Conservation (phyloP, 2,888 invertebrate genomes). For the Pardosa pseudoannulata region DNA sequence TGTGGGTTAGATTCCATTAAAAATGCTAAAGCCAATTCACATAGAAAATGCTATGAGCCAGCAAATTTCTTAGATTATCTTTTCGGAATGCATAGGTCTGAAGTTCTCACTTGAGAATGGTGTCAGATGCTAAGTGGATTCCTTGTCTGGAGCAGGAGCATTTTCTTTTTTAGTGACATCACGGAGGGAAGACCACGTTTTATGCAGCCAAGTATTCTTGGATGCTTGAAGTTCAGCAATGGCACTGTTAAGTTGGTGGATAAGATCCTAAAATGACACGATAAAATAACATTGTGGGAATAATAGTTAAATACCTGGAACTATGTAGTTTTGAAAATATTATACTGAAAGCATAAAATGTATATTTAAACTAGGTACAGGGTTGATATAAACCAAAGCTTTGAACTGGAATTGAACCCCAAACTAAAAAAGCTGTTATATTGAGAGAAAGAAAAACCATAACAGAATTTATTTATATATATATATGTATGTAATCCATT, state of each 20-base stretch:
- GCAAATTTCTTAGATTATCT: neutral
- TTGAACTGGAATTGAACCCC: too few species aligned
- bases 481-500: too few species aligned
- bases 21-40: neutral
- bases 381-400: too few species aligned
- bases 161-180: constrained; percentile 78
- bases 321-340: too few species aligned
- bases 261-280: constrained; percentile 85
- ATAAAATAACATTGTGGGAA: too few species aligned
- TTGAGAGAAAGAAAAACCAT: too few species aligned
- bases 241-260: constrained; percentile 90
- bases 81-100: neutral
- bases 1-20: neutral
- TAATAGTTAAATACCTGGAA: too few species aligned
- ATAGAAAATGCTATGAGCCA: neutral
- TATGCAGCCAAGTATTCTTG: constrained; percentile 91
- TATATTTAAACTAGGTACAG: too few species aligned
- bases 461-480: too few species aligned
- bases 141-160: constrained; percentile 45
- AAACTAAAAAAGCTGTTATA: too few species aligned
- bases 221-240: constrained; percentile 85
- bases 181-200: constrained; percentile 85
- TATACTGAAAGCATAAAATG: too few species aligned
- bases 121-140: constrained; percentile 17
- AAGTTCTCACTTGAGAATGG: neutral